A percentile compares a stretch with the other conserved stretches of the same genome.
phyloP scores from a whole-genome alignment of 2,888 invertebrate genomes.

The Limnephilus rhombicus region DNA sequence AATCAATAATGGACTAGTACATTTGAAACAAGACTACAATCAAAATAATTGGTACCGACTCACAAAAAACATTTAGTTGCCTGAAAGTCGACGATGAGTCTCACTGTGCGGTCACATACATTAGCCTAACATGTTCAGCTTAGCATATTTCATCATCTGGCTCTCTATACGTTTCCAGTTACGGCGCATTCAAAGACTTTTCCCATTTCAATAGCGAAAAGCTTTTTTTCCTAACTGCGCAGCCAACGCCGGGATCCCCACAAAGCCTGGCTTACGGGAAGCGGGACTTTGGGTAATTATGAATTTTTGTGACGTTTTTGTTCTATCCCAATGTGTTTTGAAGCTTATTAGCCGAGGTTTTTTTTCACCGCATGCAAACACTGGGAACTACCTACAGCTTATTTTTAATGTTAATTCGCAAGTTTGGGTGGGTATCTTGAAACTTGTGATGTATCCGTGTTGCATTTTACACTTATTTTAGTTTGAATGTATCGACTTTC shows the following conservation, averaged over 20 bases:
- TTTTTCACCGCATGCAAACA: constrained; percentile 28
- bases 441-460: background rate
- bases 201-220: constrained; percentile 58
- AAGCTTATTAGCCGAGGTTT: constrained; percentile 62
- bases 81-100: background rate
- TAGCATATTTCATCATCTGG: constrained; percentile 64
- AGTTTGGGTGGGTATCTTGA: background rate
- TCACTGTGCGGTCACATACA: constrained; percentile 48
- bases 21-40: background rate
- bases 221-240: constrained; percentile 54
- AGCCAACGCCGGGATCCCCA: constrained; percentile 36
- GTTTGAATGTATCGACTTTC: too few relatives aligned
- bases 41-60: background rate
- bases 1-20: too few relatives aligned
- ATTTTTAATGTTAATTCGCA: background rate
- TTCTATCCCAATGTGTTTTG: constrained; percentile 59
- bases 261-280: constrained; percentile 60
- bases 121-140: constrained; percentile 64
- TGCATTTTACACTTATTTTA: background rate
- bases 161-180: constrained; percentile 60
- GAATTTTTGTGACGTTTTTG: constrained; percentile 62
- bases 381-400: background rate
- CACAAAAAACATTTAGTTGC: background rate
- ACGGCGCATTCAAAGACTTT: constrained; percentile 64
- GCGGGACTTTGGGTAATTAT: constrained; percentile 60